Base-by-base conservation (phyloP, 2,888 invertebrate genomes). In the Sphaerophoria rueppellii region DNA sequence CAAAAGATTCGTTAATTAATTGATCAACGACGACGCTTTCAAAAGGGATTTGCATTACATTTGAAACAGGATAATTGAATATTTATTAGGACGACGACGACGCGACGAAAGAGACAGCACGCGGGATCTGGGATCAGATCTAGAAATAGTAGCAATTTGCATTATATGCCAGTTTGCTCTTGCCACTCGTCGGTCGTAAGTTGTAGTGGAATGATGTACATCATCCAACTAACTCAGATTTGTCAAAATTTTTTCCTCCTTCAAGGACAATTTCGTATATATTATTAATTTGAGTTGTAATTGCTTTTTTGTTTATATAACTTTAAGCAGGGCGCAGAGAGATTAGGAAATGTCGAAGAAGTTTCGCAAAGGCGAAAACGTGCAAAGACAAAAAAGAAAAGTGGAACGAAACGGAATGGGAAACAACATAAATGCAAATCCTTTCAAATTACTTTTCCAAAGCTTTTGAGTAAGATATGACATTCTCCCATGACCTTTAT, bases 41-140 rank as follows among this genome's bases (percentile, higher is more conserved):
- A 85, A 85, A 85, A 85, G 73, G 85, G 85, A 85, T 85, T 85
- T 85, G 85, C 85, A 85, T 85, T 85, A 81, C 85, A 81, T 85
- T 85, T 73, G 69, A 85, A 87, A 87, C 86, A 72, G 82, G 78
- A 87, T 87, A 88, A 88, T 88, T 88, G 87, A 88, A 88, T 88
- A 88, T 88, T 88, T 87, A 88, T 87, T 88, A 87, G 87, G 74
- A 65, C 58, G 67, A 40, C 16, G 35, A 52, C 50, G 9, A 14
- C 14, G 9, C 14, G 0, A 43, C 4, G 9, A 37, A 7, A 37
- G 2, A 12, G 24, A 16, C 9, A 32, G 34, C 0, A 24, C 24
- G 61, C 32, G 34, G 46, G 48, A 55, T 16, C 6, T 7, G 16
- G 7, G 6, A 58, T 40, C 24, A 32, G 5, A 5, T 76, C 71